Evolutionary conservation across 2,797 vertebrate genomes (phyloP).

Genomic region (Malacoraja senta): DNA sequence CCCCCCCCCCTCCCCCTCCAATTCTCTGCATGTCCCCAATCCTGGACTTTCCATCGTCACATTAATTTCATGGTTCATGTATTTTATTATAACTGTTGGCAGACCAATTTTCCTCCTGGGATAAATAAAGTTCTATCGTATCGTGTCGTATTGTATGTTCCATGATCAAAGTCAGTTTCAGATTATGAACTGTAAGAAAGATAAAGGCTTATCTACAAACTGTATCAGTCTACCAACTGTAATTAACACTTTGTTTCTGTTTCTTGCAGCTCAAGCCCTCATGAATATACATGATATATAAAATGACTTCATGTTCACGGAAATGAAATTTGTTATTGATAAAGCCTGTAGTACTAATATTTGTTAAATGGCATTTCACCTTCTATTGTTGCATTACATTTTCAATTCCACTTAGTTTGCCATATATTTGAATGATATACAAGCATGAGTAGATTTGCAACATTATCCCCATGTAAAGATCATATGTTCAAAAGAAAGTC

Average conservation of each 20-base stretch:
- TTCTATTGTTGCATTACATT: background rate
- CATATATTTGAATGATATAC: background rate
- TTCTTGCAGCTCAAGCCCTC: background rate
- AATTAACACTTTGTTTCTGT: background rate
- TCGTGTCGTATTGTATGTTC: background rate
- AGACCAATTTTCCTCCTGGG: too few relatives aligned
- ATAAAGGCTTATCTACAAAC: background rate
- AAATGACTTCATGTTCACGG: background rate
- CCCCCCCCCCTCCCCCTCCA: too few relatives aligned
- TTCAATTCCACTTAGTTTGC: background rate
- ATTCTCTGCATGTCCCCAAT: too few relatives aligned
- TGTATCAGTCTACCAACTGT: background rate
- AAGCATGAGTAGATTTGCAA: background rate
- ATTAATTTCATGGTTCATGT: too few relatives aligned
- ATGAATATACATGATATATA: slow-evolving; percentile 26
- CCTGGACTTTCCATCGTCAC: too few relatives aligned
- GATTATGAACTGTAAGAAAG: background rate
- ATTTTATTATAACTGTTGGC: too few relatives aligned
- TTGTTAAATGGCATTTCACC: background rate
- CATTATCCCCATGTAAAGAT: background rate
- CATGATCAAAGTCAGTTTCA: background rate
- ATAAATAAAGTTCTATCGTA: too few relatives aligned
- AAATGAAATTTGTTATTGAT: background rate
- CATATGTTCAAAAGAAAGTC: background rate
- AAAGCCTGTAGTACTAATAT: background rate